A percentile compares a stretch with the other conserved stretches of the same genome.
Conservation (phyloP, 2,797 vertebrate genomes). For the Acomys russatus region DNA sequence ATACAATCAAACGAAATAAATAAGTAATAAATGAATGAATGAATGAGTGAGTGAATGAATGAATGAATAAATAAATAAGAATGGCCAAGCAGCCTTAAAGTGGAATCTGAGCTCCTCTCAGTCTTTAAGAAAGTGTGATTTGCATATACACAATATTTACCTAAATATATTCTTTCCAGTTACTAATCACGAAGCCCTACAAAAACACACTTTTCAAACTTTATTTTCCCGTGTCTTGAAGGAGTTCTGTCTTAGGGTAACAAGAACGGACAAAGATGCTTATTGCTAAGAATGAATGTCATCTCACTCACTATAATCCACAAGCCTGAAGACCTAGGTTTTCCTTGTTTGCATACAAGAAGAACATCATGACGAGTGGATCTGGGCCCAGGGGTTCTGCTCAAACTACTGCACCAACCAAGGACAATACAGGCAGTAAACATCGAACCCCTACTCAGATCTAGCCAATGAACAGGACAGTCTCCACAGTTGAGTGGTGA, state of each 20-base stretch:
- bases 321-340: conserved; percentile 80
- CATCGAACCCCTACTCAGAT: too few relatives aligned
- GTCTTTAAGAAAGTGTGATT: conserved; percentile 55
- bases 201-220: conserved; percentile 71
- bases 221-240: conserved; percentile 65
- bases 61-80: conserved; percentile 56
- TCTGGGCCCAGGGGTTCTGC: too few relatives aligned
- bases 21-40: not conserved
- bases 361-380: too few relatives aligned
- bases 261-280: conserved; percentile 73
- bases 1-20: not conserved
- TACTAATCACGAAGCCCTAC: conserved; percentile 72
- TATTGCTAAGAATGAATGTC: conserved; percentile 65
- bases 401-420: too few relatives aligned
- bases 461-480: too few relatives aligned
- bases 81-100: conserved; percentile 79
- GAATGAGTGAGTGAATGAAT: not conserved
- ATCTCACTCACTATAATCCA: conserved; percentile 77
- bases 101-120: conserved; percentile 62
- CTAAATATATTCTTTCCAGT: conserved; percentile 57
- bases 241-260: conserved; percentile 79
- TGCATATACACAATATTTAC: conserved; percentile 65
- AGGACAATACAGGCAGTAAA: too few relatives aligned
- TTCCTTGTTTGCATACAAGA: conserved; percentile 56
- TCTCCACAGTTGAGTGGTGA: too few relatives aligned